Evolutionary conservation across 2,113 vertebrate species (phyloP), one percentile per base, ranked within the genome.

Genomic region (Phalacrocorax brasilianus): DNA sequence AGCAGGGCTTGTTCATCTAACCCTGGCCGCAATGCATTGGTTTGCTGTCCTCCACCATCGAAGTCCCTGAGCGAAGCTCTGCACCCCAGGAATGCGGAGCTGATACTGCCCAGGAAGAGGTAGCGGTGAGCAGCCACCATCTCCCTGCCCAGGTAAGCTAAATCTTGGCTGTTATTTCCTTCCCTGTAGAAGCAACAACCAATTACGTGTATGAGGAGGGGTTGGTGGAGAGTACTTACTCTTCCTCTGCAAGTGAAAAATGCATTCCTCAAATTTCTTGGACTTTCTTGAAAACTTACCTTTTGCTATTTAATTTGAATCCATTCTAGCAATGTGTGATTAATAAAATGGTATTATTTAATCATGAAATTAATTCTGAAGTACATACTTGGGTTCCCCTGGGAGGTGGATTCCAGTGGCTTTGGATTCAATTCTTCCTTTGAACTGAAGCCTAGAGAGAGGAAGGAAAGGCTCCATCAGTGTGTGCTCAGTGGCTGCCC

Each of bases 361-460:
- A 89, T 93, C 84, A 84, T 50, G 52, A 81, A 70, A 53, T 85
- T 74, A 88, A 85, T 80, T 91, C 40, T 85, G 65, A 79, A 65
- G 49, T 42, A 98, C 98, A 6, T 99, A 99, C 99, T 99, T 96
- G 98, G 98, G 88, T 99, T 98, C 98, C 99, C 99, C 82, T 98
- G 98, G 63, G 98, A 97, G 59, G 79, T 95, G 33, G 98, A 93
- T 35, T 99, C 98, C 52, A 95, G 96, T 1, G 97, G 95, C 97
- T 98, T 98, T 7, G 97, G 96, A 85, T 97, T 96, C 49, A 98
- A 87, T 81, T 99, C 98, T 94, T 99, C 98, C 78, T 97, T 98
- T 85, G 98, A 79, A 56, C 76, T 97, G 92, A 98, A 98, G 77
- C 98, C 99, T 99, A 96, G 83, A 98, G 94, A 96, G 62, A 97